These are phyloP conservation scores for Phycodurus eques DNA, from an alignment of 2,113 vertebrate genomes.

Conservation along the genomic window DNA sequence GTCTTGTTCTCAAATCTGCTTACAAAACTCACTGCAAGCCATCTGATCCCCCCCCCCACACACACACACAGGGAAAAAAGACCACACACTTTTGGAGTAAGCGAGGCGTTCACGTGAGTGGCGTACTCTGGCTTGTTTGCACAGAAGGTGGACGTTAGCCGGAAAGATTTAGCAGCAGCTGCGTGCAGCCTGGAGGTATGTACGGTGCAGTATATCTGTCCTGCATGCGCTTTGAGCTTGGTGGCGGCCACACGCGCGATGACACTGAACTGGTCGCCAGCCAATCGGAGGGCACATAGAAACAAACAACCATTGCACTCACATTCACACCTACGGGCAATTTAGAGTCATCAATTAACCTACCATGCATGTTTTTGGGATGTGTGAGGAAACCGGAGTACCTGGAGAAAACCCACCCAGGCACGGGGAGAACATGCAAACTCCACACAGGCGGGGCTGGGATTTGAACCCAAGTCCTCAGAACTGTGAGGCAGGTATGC, in stretches of 20 bases:
- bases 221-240: neutral
- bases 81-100: constrained; percentile 14
- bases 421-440: too few species aligned
- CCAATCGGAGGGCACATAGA: too few species aligned
- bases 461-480: too few species aligned
- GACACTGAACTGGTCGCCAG: neutral
- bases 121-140: constrained; percentile 48
- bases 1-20: constrained; percentile 12
- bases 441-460: too few species aligned
- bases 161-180: constrained; percentile 66
- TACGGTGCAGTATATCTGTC: constrained; percentile 35
- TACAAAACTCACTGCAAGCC: constrained; percentile 5
- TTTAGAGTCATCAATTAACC: too few species aligned
- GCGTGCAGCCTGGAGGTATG: constrained; percentile 64
- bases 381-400: too few species aligned
- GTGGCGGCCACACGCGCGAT: constrained; percentile 51
- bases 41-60: constrained; percentile 9
- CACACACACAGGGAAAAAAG: neutral
- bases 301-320: too few species aligned
- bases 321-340: too few species aligned
- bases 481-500: too few species aligned
- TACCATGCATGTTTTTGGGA: too few species aligned
- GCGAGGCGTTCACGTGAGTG: constrained; percentile 25
- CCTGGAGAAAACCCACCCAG: too few species aligned
- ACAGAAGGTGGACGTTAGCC: constrained; percentile 67